Evolutionary conservation across 1,140 invertebrate species (phyloP).

Genomic region (Halictus rubicundus): DNA sequence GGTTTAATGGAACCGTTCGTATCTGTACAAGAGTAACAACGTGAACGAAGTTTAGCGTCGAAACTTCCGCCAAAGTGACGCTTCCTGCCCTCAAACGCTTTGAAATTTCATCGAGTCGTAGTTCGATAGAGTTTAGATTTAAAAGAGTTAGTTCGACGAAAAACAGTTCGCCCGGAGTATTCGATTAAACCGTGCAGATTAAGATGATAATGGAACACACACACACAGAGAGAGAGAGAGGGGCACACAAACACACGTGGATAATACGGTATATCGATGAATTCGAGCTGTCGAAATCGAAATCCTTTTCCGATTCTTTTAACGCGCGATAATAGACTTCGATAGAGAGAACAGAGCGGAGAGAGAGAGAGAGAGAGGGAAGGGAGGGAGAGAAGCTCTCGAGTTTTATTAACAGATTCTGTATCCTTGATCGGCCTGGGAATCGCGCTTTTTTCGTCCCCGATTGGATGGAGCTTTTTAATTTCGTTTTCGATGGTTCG

Average conservation of each 20-base stretch:
- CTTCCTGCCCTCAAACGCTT: not conserved
- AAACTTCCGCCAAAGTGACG: not conserved
- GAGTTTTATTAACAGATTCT: conserved; percentile 26
- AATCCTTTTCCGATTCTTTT: not conserved
- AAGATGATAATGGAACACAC: not conserved
- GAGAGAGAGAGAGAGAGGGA: not conserved
- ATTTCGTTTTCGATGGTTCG: conserved; percentile 40
- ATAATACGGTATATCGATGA: not conserved
- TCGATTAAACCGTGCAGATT: not conserved
- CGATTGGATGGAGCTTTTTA: conserved; percentile 40
- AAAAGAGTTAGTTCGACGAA: not conserved
- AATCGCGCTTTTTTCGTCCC: conserved; percentile 2
- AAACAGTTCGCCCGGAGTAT: not conserved
- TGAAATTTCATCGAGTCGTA: not conserved
- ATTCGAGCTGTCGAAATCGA: not conserved
- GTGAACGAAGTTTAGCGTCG: not conserved
- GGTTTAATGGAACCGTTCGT: not conserved
- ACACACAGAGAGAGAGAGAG: too few relatives aligned
- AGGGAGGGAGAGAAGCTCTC: not conserved
- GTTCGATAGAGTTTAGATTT: not conserved
- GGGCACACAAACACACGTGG: too few relatives aligned
- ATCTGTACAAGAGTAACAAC: not conserved
- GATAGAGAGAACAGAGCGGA: not conserved
- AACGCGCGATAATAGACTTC: not conserved
- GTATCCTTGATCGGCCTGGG: conserved; percentile 16